These are phyloP conservation scores for Carterocephalus palaemon DNA, from an alignment of 2,888 invertebrate species.

Conservation along the genomic window DNA sequence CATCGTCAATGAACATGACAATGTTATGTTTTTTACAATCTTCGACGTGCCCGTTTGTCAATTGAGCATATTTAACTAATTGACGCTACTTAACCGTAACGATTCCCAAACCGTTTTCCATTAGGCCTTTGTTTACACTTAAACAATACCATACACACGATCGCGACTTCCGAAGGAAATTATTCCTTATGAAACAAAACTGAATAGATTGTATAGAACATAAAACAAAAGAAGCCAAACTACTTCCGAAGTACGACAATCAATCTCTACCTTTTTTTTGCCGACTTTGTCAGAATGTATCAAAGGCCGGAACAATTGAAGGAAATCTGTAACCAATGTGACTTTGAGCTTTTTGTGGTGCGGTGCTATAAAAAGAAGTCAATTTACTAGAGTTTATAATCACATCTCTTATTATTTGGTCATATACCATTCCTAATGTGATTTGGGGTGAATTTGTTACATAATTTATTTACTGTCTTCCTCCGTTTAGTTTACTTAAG, in stretches of 20 bases:
- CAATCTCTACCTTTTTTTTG: background rate
- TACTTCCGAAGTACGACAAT: background rate
- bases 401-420: background rate
- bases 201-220: background rate
- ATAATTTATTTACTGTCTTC: too few relatives aligned
- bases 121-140: constrained; percentile 40
- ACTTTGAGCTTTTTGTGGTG: constrained; percentile 3
- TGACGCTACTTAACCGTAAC: constrained; percentile 44
- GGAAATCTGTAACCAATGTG: constrained; percentile 1
- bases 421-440: too few relatives aligned
- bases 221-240: constrained; percentile 5
- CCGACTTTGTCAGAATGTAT: background rate
- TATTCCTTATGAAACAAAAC: background rate
- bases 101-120: constrained; percentile 48
- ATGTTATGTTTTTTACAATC: constrained; percentile 26
- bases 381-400: constrained; percentile 1
- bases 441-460: too few relatives aligned
- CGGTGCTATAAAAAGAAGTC: constrained; percentile 1
- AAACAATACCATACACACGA: constrained; percentile 1
- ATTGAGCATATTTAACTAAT: constrained; percentile 47
- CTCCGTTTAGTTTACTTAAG: too few relatives aligned
- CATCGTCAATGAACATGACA: constrained; percentile 40
- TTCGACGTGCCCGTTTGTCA: constrained; percentile 30
- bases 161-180: background rate
- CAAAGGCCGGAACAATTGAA: background rate